Percentiles rank a stretch among this genome's conserved stretches.
Conservation (phyloP, 2,888 invertebrate species). For the Graphium colonna region DNA sequence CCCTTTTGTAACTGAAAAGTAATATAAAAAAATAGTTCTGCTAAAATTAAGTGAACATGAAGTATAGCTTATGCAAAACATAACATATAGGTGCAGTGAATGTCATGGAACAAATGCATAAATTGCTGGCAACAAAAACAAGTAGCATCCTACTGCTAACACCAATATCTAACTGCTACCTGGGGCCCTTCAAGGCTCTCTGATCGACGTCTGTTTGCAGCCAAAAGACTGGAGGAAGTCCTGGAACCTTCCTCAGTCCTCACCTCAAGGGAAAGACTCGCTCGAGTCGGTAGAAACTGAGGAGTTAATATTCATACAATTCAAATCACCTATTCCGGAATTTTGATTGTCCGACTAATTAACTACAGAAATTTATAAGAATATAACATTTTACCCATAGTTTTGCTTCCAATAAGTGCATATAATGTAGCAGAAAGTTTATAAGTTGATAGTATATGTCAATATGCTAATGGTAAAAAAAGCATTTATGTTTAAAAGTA, state of each 20-base stretch:
- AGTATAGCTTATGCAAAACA: slow-evolving; percentile 1
- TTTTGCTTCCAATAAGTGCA: too few species aligned
- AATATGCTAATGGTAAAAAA: not conserved
- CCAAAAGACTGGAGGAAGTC: slow-evolving; percentile 66
- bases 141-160: slow-evolving; percentile 26
- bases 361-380: not conserved
- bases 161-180: slow-evolving; percentile 46
- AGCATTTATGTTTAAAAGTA: not conserved
- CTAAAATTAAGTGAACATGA: not conserved
- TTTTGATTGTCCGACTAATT: not conserved
- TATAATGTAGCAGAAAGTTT: too few species aligned
- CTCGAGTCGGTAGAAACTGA: slow-evolving; percentile 80
- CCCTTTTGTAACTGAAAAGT: not conserved
- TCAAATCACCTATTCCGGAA: not conserved
- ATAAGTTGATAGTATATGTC: not conserved
- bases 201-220: slow-evolving; percentile 73
- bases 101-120: slow-evolving; percentile 10
- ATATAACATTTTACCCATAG: too few species aligned
- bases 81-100: slow-evolving; percentile 12
- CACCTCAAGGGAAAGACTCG: slow-evolving; percentile 82
- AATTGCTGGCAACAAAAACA: slow-evolving; percentile 26
- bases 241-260: slow-evolving; percentile 71
- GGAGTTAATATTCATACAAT: slow-evolving; percentile 31
- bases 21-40: not conserved
- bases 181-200: slow-evolving; percentile 82